phyloP scores from a whole-genome alignment of 2,113 vertebrate genomes.

The Bubalus kerabau region DNA sequence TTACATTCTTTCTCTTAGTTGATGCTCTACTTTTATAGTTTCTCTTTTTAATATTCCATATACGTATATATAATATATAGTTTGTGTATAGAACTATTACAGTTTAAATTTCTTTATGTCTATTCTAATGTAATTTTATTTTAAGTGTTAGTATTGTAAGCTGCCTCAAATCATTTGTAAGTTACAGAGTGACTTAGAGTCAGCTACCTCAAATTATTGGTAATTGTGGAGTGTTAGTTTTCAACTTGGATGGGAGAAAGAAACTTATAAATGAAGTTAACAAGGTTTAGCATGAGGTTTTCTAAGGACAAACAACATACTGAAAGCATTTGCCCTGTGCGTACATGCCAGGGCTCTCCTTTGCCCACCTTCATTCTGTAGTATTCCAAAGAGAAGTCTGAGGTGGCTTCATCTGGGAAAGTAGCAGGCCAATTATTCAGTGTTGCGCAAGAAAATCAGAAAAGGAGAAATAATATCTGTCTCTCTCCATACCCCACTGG shows the following conservation, averaged over 20 bases:
- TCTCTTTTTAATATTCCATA: background rate
- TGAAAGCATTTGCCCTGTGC: background rate
- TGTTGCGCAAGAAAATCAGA: background rate
- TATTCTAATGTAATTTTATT: background rate
- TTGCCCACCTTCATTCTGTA: rapidly evolving
- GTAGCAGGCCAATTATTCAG: background rate
- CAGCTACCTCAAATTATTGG: background rate
- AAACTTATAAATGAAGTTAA: background rate
- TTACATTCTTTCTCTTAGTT: background rate
- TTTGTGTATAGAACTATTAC: background rate
- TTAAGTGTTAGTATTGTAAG: background rate
- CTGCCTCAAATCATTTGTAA: background rate
- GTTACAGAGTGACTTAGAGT: background rate
- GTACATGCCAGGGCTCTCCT: rapidly evolving
- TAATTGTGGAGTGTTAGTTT: background rate
- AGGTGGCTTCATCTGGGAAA: background rate
- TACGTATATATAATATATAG: background rate
- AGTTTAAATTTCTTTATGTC: background rate
- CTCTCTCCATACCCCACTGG: background rate
- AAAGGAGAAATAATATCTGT: background rate
- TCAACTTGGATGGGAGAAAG: background rate
- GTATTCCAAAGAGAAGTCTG: background rate
- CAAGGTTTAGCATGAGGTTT: background rate
- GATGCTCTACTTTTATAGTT: background rate
- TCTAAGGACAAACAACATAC: background rate